phyloP scores from a whole-genome alignment of 1,140 invertebrate genomes.

The Anthonomus grandis region DNA sequence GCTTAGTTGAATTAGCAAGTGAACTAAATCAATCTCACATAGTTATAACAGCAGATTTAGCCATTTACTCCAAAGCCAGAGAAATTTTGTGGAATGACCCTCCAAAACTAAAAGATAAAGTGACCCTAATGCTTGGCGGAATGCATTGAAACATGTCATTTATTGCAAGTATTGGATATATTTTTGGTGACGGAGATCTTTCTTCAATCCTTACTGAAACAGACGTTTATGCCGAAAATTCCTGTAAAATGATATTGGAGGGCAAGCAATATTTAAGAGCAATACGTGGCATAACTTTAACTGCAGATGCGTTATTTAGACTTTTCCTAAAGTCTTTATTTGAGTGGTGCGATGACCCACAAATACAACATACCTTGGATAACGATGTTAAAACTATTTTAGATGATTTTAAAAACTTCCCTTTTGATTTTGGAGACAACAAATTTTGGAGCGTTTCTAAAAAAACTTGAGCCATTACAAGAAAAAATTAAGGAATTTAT shows the following conservation, averaged over 20 bases:
- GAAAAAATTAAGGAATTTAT: not conserved
- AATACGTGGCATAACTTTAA: not conserved
- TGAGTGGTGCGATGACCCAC: not conserved
- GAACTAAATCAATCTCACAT: not conserved
- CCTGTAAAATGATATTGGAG: not conserved
- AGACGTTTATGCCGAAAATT: not conserved
- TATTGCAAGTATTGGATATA: too few species aligned
- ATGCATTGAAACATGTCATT: not conserved
- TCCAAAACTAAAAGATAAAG: not conserved
- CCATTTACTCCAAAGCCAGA: not conserved
- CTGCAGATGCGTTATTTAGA: not conserved
- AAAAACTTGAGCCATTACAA: not conserved
- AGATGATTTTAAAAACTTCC: not conserved
- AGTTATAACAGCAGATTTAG: too few species aligned
- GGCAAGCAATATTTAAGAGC: not conserved
- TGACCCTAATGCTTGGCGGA: not conserved
- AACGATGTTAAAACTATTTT: not conserved
- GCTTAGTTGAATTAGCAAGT: not conserved
- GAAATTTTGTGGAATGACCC: not conserved
- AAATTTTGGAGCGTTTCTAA: not conserved
- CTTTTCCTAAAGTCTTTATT: not conserved
- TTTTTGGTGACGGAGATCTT: not conserved
- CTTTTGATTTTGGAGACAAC: not conserved
- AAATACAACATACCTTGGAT: not conserved
- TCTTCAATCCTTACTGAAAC: not conserved